Percentiles rank a stretch among this genome's conserved stretches.
Conservation (phyloP, 2,797 vertebrate species). For the Tangara arthus region DNA sequence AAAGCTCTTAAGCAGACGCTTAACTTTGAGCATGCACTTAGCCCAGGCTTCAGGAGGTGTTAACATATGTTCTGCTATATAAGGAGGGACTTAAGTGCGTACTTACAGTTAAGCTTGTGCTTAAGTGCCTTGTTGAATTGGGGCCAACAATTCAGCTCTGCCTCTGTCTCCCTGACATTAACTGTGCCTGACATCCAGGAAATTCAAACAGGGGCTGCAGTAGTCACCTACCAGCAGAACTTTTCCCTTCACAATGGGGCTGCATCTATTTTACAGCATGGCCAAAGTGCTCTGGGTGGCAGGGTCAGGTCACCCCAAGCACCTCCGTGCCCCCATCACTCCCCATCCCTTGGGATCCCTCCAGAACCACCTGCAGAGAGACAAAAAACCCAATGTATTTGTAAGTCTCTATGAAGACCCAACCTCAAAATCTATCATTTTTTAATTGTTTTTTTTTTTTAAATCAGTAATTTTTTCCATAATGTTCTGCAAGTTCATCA, state of each 20-base stretch:
- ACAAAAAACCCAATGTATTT: fast-evolving
- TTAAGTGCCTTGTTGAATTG: slow-evolving; percentile 64
- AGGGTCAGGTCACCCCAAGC: background rate
- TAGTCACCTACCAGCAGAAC: background rate
- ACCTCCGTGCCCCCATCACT: fast-evolving
- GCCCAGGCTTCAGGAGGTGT: slow-evolving; percentile 7
- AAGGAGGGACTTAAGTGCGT: slow-evolving; percentile 65
- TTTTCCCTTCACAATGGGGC: background rate
- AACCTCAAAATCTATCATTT: background rate
- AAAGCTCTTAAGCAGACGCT: slow-evolving; percentile 59
- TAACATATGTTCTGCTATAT: slow-evolving; percentile 61
- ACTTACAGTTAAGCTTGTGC: slow-evolving; percentile 64
- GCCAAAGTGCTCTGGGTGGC: fast-evolving
- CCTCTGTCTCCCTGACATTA: slow-evolving; percentile 36
- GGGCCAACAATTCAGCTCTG: slow-evolving; percentile 51
- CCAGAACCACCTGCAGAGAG: background rate
- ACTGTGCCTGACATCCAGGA: slow-evolving; percentile 45
- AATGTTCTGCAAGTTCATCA: background rate
- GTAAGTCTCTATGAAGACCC: background rate
- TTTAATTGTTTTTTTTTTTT: fast-evolving
- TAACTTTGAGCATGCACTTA: slow-evolving; percentile 65
- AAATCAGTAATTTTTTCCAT: background rate
- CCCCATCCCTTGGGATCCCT: background rate
- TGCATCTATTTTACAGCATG: fast-evolving
- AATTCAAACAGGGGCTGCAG: background rate